Percentiles rank a stretch among this genome's conserved stretches.
phyloP scores from a whole-genome alignment of 2,797 vertebrate species.

The Paguma larvata region DNA sequence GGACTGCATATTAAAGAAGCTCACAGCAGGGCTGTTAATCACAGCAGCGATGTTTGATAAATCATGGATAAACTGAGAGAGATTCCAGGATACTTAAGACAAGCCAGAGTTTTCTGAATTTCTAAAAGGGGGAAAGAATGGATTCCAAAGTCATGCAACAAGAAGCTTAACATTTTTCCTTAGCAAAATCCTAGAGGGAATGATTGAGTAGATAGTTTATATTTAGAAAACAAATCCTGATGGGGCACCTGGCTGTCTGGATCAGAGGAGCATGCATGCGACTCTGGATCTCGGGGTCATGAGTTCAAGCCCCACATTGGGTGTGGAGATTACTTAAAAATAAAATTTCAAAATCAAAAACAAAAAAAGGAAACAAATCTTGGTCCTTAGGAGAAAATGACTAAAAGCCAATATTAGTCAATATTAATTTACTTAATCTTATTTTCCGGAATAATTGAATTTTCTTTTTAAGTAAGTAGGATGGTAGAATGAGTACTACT shows the following conservation, averaged over 20 bases:
- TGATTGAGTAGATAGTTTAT: neutral
- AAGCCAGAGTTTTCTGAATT: neutral
- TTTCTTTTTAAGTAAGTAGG: neutral
- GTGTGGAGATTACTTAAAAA: no score
- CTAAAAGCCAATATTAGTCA: neutral
- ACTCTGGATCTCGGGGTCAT: no score
- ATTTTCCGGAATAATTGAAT: neutral
- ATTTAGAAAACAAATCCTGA: neutral
- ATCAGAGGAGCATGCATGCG: no score
- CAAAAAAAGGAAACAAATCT: no score
- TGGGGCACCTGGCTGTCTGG: no score
- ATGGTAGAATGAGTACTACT: neutral
- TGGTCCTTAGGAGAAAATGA: conserved; percentile 26
- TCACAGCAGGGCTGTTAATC: no score
- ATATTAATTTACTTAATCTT: conserved; percentile 9
- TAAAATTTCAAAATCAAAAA: no score
- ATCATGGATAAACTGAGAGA: neutral
- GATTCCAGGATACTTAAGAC: neutral
- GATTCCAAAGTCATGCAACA: neutral
- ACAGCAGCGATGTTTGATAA: neutral
- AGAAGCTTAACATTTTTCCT: neutral
- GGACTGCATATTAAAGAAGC: neutral
- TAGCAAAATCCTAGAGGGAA: conserved; percentile 16
- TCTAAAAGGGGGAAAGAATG: neutral
- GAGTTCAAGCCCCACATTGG: no score